Base-by-base conservation (phyloP, 2,888 invertebrate genomes). In the Fissipunctia ypsillon region DNA sequence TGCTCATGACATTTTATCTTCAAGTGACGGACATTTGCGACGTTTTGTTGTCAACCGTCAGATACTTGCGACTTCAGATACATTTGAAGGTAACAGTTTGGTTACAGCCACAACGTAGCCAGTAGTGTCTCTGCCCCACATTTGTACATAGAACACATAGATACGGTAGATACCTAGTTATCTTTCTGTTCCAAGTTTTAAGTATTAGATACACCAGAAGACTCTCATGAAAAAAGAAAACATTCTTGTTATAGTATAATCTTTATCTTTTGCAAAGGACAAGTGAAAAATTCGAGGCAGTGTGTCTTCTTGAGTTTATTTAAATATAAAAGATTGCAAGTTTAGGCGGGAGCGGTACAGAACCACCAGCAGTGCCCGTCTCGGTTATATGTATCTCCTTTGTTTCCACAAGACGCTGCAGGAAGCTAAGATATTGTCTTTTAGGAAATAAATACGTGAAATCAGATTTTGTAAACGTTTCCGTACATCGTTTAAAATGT, bases 321-420 rank as follows among this genome's bases (percentile, higher is more conserved):
- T 67, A 63, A 71, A 83, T 81, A 50, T 81, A 50, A 64, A 69
- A 84, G 41, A 66, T 80, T 59, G 70, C 48, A 65, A 56, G 69
- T 72, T 66, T 45, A 22, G 63, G 16, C 50, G 43, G 35, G 43
- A 41, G n/a, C 50, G 43, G 41, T 31, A 31, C 41, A 38, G 41
- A 48, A 6, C 10, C 41, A 2, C 48, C 48, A 12, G 19, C 16
- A 31, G 48, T 9, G n/a, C 7, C 3, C 12, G 9, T 6, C n/a
- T 48, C 41, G 56, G 45, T 25, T 48, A 28, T 57, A n/a, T n/a
- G n/a, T n/a, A 59, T 72, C 56, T 66, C 43, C 7, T 71, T 83
- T 54, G 70, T 84, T 63, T 66, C 28, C 66, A 45, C 57, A 38
- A 67, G 57, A 65, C 66, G 31, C 25, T 57, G 66, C 35, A 54